A percentile compares a stretch with the other conserved stretches of the same genome.
These are phyloP conservation scores for Salminus brasiliensis DNA, from an alignment of 2,113 vertebrate genomes.

Conservation along the genomic window DNA sequence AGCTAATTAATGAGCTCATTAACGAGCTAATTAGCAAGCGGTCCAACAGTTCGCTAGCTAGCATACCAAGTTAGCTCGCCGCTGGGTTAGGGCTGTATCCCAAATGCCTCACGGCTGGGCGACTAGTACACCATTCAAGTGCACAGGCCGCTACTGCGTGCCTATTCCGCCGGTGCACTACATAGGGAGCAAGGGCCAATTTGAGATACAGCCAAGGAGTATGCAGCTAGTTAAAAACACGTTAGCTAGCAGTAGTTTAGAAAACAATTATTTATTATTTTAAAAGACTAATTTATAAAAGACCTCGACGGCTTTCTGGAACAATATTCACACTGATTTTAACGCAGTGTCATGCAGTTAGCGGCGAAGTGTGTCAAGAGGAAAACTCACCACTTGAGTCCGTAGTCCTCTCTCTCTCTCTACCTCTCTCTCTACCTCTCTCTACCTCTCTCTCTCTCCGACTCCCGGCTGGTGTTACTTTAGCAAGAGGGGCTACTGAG, in stretches of 20 bases:
- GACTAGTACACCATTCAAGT: not conserved
- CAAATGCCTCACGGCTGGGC: not conserved
- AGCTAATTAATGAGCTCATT: not conserved
- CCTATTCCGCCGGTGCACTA: not conserved
- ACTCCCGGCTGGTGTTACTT: not conserved
- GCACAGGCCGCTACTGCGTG: not conserved
- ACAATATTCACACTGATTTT: not conserved
- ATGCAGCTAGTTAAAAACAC: not conserved
- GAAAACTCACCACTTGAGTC: not conserved
- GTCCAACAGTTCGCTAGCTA: not conserved
- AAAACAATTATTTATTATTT: not conserved
- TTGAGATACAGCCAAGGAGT: not conserved
- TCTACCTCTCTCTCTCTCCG: no score
- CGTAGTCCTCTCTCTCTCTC: no score
- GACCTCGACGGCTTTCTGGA: not conserved
- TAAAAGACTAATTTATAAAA: not conserved
- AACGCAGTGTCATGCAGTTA: not conserved
- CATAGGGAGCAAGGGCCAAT: not conserved
- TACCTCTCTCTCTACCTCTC: no score
- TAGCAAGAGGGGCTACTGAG: not conserved
- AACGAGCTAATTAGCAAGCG: not conserved
- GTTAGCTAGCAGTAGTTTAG: not conserved
- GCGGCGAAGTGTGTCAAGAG: no score
- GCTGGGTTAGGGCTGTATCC: not conserved
- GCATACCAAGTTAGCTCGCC: not conserved